Conservation (phyloP, 1,140 invertebrate genomes). For the Drosophila littoralis region DNA sequence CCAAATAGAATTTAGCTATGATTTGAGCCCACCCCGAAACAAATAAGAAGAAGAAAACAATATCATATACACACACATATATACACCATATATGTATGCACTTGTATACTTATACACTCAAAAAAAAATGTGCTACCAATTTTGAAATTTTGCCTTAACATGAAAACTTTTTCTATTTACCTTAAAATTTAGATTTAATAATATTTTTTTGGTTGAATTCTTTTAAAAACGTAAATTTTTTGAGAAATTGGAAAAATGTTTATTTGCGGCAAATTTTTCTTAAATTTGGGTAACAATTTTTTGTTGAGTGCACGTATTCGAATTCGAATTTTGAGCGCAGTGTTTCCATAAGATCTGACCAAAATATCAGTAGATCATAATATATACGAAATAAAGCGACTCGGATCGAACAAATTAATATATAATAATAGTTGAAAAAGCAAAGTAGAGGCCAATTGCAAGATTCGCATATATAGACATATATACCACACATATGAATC, state of each 20-base stretch:
- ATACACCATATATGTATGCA: conserved; percentile 6
- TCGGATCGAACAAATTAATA: conserved; percentile 6
- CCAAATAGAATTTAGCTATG: conserved; percentile 24
- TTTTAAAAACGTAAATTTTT: too few species aligned
- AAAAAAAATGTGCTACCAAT: not conserved
- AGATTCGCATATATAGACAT: conserved; percentile 21
- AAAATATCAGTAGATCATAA: conserved; percentile 27
- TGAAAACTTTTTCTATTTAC: too few species aligned
- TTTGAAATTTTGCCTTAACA: too few species aligned
- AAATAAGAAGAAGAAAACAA: not conserved
- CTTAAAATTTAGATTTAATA: too few species aligned
- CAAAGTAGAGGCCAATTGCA: conserved; percentile 8
- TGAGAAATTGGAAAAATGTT: too few species aligned
- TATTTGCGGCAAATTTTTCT: too few species aligned
- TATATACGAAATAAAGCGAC: conserved; percentile 10
- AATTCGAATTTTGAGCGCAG: not conserved
- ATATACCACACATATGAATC: conserved; percentile 13
- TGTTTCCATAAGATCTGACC: conserved; percentile 48
- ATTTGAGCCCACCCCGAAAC: conserved; percentile 16
- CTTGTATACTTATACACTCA: conserved; percentile 2
- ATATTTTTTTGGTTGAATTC: too few species aligned
- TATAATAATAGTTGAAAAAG: not conserved
- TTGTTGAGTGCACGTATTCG: too few species aligned
- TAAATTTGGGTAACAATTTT: too few species aligned
- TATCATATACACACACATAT: conserved; percentile 14